Base-by-base conservation (phyloP, 2,113 vertebrate species). In the Rhinolophus ferrumequinum region DNA sequence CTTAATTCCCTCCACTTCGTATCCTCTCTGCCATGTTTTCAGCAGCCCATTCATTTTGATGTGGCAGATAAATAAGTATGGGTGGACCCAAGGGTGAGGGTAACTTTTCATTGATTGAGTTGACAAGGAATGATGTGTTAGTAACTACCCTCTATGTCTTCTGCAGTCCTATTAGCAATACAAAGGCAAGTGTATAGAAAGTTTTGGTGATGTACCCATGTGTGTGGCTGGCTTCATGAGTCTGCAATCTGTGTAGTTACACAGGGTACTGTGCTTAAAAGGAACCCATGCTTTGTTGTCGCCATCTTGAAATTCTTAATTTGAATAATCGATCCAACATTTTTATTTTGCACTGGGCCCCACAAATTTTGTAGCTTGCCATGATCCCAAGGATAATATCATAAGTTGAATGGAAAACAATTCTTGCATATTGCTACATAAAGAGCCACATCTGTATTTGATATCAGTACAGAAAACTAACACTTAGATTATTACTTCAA, bases 21-120 rank as follows among this genome's bases (percentile, higher is more conserved):
- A 41, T 67, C 72, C 86, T 86, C n/a, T 52, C 73, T 96, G 73
- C 90, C 47, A 26, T 94, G 66, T 96, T 96, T 96, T 94, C 88
- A 94, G 52, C 77, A 97, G 84, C 38, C 47, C 93, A 84, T 82
- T 97, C 91, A 83, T 98, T 97, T 93, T 93, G 90, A 92, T 90
- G 62, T 94, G 81, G 76, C 87, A 95, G 95, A 97, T 97, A 96
- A 97, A 95, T 96, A 96, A 73, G 79, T 96, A 60, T 94, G 97
- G 91, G 67, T 81, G 90, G 84, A 75, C 70, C 77, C 88, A 75
- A 86, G 90, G 60, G 92, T n/a, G 85, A 93, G 64, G 50, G n/a
- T 73, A n/a, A 47, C 19, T 72, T 41, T 75, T 21, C 33, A 33
- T 67, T 95, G 86, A 89, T 58, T 54, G 79, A 79, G 28, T 47